phyloP scores from a whole-genome alignment of 2,888 invertebrate species.

The Anarsia innoxiella region DNA sequence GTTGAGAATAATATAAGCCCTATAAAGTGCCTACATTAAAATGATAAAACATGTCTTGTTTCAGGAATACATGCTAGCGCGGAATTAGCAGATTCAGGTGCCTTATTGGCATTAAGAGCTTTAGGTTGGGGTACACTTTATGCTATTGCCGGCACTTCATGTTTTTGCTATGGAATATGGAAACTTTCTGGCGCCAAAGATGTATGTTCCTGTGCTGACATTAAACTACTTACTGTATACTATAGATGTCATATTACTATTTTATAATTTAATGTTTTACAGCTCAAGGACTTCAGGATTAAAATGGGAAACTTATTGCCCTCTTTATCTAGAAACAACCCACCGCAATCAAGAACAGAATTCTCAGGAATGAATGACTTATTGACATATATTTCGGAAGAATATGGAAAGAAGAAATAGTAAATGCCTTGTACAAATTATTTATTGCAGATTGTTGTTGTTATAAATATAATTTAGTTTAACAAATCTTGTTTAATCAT shows the following conservation, averaged over 20 bases:
- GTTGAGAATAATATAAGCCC: not conserved
- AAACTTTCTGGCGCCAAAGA: slow-evolving; percentile 90
- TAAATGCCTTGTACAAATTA: slow-evolving; percentile 13
- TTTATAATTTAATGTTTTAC: slow-evolving; percentile 23
- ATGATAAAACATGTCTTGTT: slow-evolving; percentile 10
- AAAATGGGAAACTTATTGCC: slow-evolving; percentile 88
- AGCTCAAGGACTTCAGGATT: slow-evolving; percentile 87
- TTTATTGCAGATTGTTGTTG: slow-evolving; percentile 16
- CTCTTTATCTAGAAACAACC: slow-evolving; percentile 83
- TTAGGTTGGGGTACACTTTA: slow-evolving; percentile 91
- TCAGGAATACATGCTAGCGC: slow-evolving; percentile 73
- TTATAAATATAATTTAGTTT: slow-evolving; percentile 28
- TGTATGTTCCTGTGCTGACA: no score
- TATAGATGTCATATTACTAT: not conserved
- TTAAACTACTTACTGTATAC: no score
- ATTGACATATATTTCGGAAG: slow-evolving; percentile 83
- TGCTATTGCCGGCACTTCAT: slow-evolving; percentile 88
- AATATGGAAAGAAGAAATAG: slow-evolving; percentile 56
- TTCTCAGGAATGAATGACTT: slow-evolving; percentile 90
- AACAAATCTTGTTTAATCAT: slow-evolving; percentile 89
- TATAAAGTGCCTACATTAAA: not conserved
- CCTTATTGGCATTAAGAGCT: slow-evolving; percentile 86
- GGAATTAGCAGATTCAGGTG: slow-evolving; percentile 84
- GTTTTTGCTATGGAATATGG: slow-evolving; percentile 89
- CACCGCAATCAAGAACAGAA: slow-evolving; percentile 88